phyloP scores from a whole-genome alignment of 2,888 invertebrate species.

The Lochmaea capreae region DNA sequence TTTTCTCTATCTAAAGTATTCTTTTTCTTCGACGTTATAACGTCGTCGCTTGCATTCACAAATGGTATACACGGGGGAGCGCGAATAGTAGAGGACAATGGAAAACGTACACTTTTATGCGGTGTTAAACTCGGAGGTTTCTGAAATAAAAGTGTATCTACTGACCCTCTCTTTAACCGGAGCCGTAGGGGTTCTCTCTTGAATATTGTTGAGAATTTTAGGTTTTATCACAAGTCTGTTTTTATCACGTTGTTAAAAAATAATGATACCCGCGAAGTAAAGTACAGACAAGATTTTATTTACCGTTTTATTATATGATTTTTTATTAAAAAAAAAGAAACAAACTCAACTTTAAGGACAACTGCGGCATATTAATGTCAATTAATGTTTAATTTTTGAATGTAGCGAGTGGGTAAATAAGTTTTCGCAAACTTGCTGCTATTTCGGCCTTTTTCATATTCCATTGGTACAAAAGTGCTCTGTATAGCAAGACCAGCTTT shows the following conservation, averaged over 20 bases:
- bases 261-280: not conserved
- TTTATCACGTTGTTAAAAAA: not conserved
- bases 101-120: constrained; percentile 13
- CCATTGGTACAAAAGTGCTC: too few relatives aligned
- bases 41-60: constrained; percentile 6
- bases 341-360: not conserved
- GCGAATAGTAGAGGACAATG: constrained; percentile 1
- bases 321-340: not conserved
- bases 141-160: constrained; percentile 10
- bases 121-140: constrained; percentile 10
- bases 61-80: constrained; percentile 9
- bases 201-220: not conserved
- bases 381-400: too few relatives aligned
- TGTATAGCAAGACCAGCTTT: too few relatives aligned
- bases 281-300: not conserved
- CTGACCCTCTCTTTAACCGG: not conserved
- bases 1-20: constrained; percentile 18
- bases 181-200: not conserved
- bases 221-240: not conserved
- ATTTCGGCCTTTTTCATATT: too few relatives aligned
- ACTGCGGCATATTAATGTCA: too few relatives aligned
- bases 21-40: constrained; percentile 16
- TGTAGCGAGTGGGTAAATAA: too few relatives aligned
- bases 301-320: not conserved
- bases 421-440: too few relatives aligned